These are phyloP conservation scores for Xylocopa sonorina DNA, from an alignment of 1,140 invertebrate species.

Conservation along the genomic window DNA sequence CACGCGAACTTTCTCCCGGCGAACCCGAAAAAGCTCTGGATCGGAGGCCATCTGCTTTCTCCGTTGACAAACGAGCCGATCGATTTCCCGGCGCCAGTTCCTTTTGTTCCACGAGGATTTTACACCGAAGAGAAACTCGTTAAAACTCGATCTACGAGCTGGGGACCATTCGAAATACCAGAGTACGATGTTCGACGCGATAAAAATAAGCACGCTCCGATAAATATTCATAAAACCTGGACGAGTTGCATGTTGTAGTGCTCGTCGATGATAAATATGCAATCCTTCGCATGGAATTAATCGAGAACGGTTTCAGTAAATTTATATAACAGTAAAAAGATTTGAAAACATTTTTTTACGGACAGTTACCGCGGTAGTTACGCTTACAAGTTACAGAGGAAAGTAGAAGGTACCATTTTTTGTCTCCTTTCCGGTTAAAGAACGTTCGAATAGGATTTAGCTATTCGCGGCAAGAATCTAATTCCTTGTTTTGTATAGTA, in stretches of 20 bases:
- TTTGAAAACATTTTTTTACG: too few relatives aligned
- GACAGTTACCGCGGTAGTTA: too few relatives aligned
- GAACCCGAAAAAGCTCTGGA: background rate
- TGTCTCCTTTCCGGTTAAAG: too few relatives aligned
- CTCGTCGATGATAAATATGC: background rate
- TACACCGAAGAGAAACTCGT: constrained; percentile 26
- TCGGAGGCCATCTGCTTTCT: background rate
- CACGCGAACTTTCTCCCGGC: background rate
- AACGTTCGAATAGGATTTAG: too few relatives aligned
- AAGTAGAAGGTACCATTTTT: too few relatives aligned
- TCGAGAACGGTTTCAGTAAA: too few relatives aligned
- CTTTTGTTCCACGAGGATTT: constrained; percentile 19
- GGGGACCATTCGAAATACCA: background rate
- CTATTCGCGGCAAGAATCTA: background rate
- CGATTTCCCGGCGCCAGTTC: background rate
- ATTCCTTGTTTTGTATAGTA: background rate
- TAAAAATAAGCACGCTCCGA: background rate
- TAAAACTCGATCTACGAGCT: constrained; percentile 19
- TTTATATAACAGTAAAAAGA: too few relatives aligned
- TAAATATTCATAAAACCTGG: constrained; percentile 20
- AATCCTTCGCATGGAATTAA: background rate
- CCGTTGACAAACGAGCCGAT: constrained; percentile 2
- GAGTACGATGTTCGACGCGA: background rate
- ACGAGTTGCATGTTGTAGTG: background rate
- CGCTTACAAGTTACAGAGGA: too few relatives aligned